phyloP scores from a whole-genome alignment of 2,113 vertebrate species.

The Sapayoa aenigma region DNA sequence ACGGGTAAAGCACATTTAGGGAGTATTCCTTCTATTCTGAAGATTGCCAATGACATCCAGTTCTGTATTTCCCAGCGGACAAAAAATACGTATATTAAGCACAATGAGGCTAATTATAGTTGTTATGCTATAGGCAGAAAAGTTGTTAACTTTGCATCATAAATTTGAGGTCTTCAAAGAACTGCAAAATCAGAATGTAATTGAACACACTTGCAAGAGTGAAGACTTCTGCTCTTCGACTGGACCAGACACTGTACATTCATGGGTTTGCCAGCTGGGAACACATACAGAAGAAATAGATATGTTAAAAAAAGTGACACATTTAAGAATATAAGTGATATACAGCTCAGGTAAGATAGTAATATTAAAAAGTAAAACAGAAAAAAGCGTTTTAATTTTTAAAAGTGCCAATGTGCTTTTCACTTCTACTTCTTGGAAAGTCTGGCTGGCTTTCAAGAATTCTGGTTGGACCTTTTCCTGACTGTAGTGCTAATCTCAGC shows the following conservation, averaged over 20 bases:
- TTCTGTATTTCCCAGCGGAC: background rate
- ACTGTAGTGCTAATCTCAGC: background rate
- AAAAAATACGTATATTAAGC: background rate
- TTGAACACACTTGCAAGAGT: background rate
- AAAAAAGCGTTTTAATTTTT: background rate
- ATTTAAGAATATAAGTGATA: background rate
- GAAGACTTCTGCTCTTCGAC: background rate
- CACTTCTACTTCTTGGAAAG: slow-evolving; percentile 8
- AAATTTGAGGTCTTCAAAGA: background rate
- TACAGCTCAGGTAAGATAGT: background rate
- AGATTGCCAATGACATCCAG: background rate
- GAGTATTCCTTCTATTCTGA: background rate
- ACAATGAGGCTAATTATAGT: background rate
- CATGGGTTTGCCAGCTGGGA: background rate
- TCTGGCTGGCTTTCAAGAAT: background rate
- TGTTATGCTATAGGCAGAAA: background rate
- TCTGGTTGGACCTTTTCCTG: background rate
- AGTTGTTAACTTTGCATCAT: background rate
- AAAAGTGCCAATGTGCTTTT: background rate
- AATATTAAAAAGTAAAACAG: background rate
- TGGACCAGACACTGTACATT: background rate
- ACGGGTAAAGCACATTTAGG: background rate
- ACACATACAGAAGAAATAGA: background rate
- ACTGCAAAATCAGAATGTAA: background rate
- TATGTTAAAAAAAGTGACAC: background rate